Base-by-base conservation (phyloP, 2,113 vertebrate genomes). In the Pelecanus crispus region DNA sequence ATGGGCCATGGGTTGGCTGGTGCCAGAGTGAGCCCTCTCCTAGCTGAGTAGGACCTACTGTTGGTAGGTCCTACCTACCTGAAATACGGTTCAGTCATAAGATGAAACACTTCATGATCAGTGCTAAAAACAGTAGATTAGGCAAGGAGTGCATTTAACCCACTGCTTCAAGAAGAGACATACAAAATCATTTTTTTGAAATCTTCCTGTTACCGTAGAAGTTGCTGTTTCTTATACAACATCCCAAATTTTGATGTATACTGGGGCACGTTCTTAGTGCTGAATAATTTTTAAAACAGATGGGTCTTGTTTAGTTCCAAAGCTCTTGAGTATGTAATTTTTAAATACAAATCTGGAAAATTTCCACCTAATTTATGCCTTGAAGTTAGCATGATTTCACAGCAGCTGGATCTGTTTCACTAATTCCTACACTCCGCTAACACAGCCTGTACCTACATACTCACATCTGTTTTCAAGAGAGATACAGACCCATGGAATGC, bases 241-340 rank as follows among this genome's bases (percentile, higher is more conserved):
- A 85, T 62, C 85, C 81, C 66, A 44, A 88, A 85, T 82, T 91
- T 80, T 85, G 45, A 85, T 85, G 53, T 55, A 62, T 92, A 73
- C n/a, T 70, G 62, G 0, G 8, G 53, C 58, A 75, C 13, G 1
- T 92, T 96, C 50, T 7, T 62, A 66, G 66, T 34, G 61, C 53
- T 91, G 81, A 61, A 32, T 73, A 91, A 85, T 92, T 94, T 93
- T 83, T 65, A 72, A 94, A 93, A 84, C 96, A 96, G 96, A 97
- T 96, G 95, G 94, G 85, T 42, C 53, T 95, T 90, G 42, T 80
- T 96, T 94, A 73, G 66, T 86, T 95, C 81, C 86, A 94, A 92
- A 82, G 55, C 94, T 95, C 96, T 58, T 16, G 84, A 85, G 92
- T 68, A 73, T 82, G 53, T 40, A 7, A 36, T 83, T 95, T 94